These are phyloP conservation scores for Orycteropus afer DNA, from an alignment of 2,113 vertebrate genomes.

Conservation along the genomic window DNA sequence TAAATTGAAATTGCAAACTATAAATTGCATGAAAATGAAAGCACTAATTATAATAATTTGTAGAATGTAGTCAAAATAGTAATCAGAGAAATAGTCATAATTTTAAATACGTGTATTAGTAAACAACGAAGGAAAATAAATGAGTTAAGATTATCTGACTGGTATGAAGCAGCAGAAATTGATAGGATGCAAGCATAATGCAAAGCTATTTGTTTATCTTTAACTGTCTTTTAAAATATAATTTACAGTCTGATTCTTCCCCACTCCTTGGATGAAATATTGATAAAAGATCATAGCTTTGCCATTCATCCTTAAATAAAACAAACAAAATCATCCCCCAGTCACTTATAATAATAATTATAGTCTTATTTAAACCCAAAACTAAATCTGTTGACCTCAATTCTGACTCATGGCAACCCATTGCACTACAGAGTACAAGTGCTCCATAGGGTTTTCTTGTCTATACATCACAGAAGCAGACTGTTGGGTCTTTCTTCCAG, in stretches of 20 bases:
- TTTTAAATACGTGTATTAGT: slow-evolving; percentile 2
- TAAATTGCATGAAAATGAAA: slow-evolving; percentile 38
- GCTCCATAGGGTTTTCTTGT: no score
- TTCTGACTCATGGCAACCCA: no score
- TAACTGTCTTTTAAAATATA: background rate
- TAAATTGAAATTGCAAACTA: background rate
- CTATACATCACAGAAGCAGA: no score
- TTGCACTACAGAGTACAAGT: no score
- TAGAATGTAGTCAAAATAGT: background rate
- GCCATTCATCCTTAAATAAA: background rate
- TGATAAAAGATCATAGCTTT: background rate
- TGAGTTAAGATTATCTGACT: background rate
- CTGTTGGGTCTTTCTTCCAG: no score
- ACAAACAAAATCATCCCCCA: background rate
- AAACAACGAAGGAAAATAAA: slow-evolving; percentile 19
- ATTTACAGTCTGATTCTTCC: background rate
- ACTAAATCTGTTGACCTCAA: no score
- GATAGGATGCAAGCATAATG: background rate
- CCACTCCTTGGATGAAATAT: background rate
- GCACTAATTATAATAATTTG: slow-evolving; percentile 6
- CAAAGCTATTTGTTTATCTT: background rate
- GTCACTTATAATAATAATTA: background rate
- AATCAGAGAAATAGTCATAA: background rate
- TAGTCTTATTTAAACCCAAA: background rate
- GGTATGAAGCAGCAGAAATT: background rate